These are phyloP conservation scores for Hippoglossus stenolepis DNA, from an alignment of 2,113 vertebrate genomes.

Conservation along the genomic window DNA sequence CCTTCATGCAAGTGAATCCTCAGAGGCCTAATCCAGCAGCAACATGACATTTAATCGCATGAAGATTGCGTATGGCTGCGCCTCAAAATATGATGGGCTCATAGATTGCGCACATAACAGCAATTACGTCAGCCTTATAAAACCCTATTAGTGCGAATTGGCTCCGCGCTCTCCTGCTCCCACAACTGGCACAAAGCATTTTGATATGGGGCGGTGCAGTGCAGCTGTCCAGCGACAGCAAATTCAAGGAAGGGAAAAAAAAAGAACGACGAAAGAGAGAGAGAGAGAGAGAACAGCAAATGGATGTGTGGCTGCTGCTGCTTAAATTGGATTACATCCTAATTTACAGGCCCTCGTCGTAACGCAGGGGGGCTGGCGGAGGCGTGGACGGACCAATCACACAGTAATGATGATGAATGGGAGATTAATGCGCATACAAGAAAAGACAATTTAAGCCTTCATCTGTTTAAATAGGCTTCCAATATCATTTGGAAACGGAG, in stretches of 20 bases:
- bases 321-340: conserved; percentile 96
- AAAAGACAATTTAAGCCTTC: conserved; percentile 98
- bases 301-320: conserved; percentile 72
- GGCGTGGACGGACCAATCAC: conserved; percentile 95
- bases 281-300: conserved; percentile 27
- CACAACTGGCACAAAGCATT: conserved; percentile 65
- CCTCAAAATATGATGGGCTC: conserved; percentile 61
- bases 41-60: conserved; percentile 62
- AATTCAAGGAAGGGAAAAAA: conserved; percentile 14
- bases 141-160: conserved; percentile 71
- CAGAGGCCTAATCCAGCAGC: conserved; percentile 67
- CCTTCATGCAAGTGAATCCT: conserved; percentile 49
- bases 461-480: conserved; percentile 99
- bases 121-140: conserved; percentile 73
- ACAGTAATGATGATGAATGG: conserved; percentile 99
- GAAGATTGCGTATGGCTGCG: conserved; percentile 61
- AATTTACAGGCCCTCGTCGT: conserved; percentile 93
- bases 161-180: conserved; percentile 58
- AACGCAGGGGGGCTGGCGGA: conserved; percentile 86
- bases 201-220: conserved; percentile 72
- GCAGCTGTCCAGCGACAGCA: conserved; percentile 75
- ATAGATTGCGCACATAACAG: conserved; percentile 59
- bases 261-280: not conserved
- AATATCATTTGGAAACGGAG: conserved; percentile 96
- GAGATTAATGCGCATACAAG: conserved; percentile 99